Conservation (phyloP, 2,888 invertebrate genomes). For the Monopis laevigella region DNA sequence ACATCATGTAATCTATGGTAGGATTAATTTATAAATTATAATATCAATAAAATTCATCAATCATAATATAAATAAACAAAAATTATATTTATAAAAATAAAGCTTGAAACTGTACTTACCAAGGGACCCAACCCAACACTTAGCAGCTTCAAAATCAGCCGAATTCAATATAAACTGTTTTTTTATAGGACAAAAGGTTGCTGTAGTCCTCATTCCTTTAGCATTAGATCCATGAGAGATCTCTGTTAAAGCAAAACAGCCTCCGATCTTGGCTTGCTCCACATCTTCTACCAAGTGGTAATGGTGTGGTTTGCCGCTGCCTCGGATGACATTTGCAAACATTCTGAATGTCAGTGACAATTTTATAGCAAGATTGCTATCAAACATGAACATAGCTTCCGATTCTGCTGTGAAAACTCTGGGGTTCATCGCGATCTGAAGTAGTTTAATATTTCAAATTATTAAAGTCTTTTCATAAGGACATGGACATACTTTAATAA, state of each 20-base stretch:
- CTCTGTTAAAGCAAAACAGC: slow-evolving; percentile 87
- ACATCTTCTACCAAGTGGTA: slow-evolving; percentile 56
- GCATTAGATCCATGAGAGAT: slow-evolving; percentile 92
- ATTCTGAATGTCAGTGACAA: slow-evolving; percentile 72
- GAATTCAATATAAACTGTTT: slow-evolving; percentile 84
- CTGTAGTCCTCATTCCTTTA: slow-evolving; percentile 85
- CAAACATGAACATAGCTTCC: slow-evolving; percentile 67
- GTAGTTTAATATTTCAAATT: no score
- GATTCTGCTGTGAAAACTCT: slow-evolving; percentile 52
- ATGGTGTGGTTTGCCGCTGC: slow-evolving; percentile 73
- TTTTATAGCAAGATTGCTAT: slow-evolving; percentile 73
- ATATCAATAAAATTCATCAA: no score
- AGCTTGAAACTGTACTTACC: slow-evolving; percentile 46
- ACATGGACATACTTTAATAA: no score
- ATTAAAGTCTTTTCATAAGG: no score
- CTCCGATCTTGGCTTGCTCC: slow-evolving; percentile 41
- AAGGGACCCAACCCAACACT: slow-evolving; percentile 89
- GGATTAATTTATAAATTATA: no score
- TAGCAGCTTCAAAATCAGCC: slow-evolving; percentile 90
- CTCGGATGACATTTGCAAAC: slow-evolving; percentile 71
- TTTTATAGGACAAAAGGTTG: slow-evolving; percentile 78
- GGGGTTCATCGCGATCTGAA: slow-evolving; percentile 57
- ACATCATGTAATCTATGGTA: no score
- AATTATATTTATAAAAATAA: no score
- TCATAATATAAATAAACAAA: no score